Base-by-base conservation (phyloP, 2,113 vertebrate genomes). In the Edolisoma coerulescens region DNA sequence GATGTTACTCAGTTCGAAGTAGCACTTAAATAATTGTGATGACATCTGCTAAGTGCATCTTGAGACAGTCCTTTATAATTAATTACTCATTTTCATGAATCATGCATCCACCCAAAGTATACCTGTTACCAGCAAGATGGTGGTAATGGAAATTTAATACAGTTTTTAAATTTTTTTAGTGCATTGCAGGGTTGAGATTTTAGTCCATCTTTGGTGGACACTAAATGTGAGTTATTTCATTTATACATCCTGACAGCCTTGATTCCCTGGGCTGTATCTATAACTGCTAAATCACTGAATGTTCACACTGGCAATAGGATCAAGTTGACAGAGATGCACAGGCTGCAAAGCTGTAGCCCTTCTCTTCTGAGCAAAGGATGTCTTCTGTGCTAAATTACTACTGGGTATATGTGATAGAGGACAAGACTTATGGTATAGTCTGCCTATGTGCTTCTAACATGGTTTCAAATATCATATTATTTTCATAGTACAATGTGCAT, bases 61-160 rank as follows among this genome's bases (percentile, higher is more conserved):
- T 90, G 83, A 95, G 79, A 90, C 68, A 70, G 71, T 92, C 33
- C 50, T 96, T 96, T 90, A 96, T 96, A 97, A 97, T 94, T 92
- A 93, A 97, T 90, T 93, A 90, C 88, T 93, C 91, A 96, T 93
- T 95, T 91, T 92, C 94, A 92, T 95, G 88, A 96, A 94, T 96
- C 95, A 93, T 95, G 60, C 33, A 95, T 95, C 52, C 23, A 77
- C 33, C 22, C 23, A 3, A 93, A 95, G 54, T 70, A 69, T 70
- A 90, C 50, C 63, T 95, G 86, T 81, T 92, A 70, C 52, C 30
- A 89, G 30, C 30, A 88, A 81, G 71, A 90, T n/a, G 59, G 19
- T 28, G 27, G 76, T 80, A 86, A 90, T 81, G 64, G 88, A 90
- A 96, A 81, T 88, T 88, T 70, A 82, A 88, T 59, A 77, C 10